Evolutionary conservation across 2,113 vertebrate species (phyloP).

Genomic region (Ptyas mucosa): DNA sequence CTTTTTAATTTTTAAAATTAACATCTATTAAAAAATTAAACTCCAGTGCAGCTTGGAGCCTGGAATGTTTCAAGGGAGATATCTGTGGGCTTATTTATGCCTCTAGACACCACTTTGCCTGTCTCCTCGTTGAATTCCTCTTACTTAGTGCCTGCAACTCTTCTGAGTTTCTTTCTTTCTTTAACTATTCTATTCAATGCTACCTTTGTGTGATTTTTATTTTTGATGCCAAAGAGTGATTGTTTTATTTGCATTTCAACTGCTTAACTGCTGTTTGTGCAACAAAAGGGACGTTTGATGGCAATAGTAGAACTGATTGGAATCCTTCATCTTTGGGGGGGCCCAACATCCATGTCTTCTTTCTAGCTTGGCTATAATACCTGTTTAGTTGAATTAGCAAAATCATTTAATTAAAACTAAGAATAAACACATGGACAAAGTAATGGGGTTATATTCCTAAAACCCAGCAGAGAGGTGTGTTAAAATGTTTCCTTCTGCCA

Average conservation of each 20-base stretch:
- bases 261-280: not conserved
- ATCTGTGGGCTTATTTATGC: not conserved
- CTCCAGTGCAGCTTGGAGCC: not conserved
- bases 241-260: not conserved
- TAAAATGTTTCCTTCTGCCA: not conserved
- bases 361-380: not conserved
- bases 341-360: not conserved
- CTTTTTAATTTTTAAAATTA: not conserved
- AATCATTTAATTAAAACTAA: not conserved
- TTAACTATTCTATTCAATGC: not conserved
- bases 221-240: not conserved
- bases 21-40: not conserved
- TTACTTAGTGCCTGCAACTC: not conserved
- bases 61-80: not conserved
- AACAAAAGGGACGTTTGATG: not conserved
- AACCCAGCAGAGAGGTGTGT: not conserved
- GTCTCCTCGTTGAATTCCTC: not conserved
- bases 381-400: not conserved
- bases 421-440: not conserved
- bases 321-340: not conserved
- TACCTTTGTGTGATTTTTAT: not conserved
- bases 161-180: not conserved
- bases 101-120: not conserved
- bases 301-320: not conserved
- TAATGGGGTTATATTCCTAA: not conserved